Base-by-base conservation (phyloP, 1,140 invertebrate species). In the Eulimnadia texana region DNA sequence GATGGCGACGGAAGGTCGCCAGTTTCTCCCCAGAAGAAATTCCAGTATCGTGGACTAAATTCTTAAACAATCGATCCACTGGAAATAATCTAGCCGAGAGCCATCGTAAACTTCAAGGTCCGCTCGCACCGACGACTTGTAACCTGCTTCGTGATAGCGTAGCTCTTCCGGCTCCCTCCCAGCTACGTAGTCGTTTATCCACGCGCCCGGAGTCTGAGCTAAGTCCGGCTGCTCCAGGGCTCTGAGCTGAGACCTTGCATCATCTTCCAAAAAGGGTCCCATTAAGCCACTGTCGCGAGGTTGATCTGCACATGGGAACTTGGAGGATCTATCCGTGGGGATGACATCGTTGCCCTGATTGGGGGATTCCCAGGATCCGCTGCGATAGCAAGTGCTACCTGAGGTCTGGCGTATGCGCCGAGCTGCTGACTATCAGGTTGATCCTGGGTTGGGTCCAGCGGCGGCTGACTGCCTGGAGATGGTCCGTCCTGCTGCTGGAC, bases 161-260 rank as follows among this genome's bases (percentile, higher is more conserved):
- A 16, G 19, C 54, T 53, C 20, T 53, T 25, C 20, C 10, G 20
- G 1, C 13, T 16, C 6, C 33, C 6, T 20, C 24, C 24, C 52
- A 11, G 20, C 52, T 11, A 53, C 20, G 52, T 58, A 58, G n/a
- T 24, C 27, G 20, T 58, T 27, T 16, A 58, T 58, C 27, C 56
- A 58, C n/a, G 13, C 23, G 23, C 29, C 56, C 2, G 56, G 56
- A n/a, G 23, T 27, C 6, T 16, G 3, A n/a, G n/a, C 49, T 54
- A 22, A 2, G 13, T 1, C 25, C 20, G 52, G 28, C 3, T n/a
- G 2, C 13, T 51, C 23, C 13, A 51, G 9, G 16, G 33, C 16
- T 42, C 33, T 42, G 33, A 23, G 52, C 19, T 53, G 52, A 22
- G 11, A 11, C 52, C 10, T 22, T 25, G 1, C 20, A 11, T n/a